phyloP scores from a whole-genome alignment of 1,140 invertebrate species.

The Drosophila ogumai region DNA sequence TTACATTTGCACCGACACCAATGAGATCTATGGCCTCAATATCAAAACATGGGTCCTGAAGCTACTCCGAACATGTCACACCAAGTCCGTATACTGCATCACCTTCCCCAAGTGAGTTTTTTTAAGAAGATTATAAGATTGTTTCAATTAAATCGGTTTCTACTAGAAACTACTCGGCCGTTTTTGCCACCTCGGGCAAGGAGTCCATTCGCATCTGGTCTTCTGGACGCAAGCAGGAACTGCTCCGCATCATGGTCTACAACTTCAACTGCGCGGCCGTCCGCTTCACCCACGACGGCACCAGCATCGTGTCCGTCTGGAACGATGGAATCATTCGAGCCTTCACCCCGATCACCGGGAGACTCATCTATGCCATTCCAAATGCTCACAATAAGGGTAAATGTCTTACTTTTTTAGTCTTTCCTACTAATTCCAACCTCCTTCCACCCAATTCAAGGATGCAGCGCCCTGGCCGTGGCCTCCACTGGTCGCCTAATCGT shows the following conservation, averaged over 20 bases:
- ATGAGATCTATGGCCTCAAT: conserved; percentile 93
- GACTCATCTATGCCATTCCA: conserved; percentile 91
- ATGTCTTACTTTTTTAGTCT: not conserved
- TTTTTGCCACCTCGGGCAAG: conserved; percentile 94
- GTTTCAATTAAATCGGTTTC: no score
- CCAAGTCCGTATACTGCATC: conserved; percentile 91
- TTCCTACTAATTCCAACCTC: not conserved
- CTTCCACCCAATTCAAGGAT: conserved; percentile 37
- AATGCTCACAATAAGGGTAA: conserved; percentile 93
- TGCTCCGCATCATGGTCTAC: conserved; percentile 92
- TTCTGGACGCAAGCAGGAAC: conserved; percentile 89
- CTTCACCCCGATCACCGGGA: conserved; percentile 93
- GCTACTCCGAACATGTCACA: conserved; percentile 93
- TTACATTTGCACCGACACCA: conserved; percentile 90
- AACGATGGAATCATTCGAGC: conserved; percentile 94
- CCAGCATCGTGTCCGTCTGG: conserved; percentile 92
- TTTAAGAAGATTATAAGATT: no score
- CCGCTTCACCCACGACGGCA: conserved; percentile 91
- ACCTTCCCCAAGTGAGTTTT: conserved; percentile 91
- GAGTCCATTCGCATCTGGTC: conserved; percentile 95
- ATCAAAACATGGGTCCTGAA: conserved; percentile 89
- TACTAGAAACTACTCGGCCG: conserved; percentile 89
- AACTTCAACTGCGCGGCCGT: conserved; percentile 94
- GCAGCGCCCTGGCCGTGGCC: conserved; percentile 88
- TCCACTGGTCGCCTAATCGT: conserved; percentile 90